Base-by-base conservation (phyloP, 2,797 vertebrate genomes). In the Crypturellus tataupa region DNA sequence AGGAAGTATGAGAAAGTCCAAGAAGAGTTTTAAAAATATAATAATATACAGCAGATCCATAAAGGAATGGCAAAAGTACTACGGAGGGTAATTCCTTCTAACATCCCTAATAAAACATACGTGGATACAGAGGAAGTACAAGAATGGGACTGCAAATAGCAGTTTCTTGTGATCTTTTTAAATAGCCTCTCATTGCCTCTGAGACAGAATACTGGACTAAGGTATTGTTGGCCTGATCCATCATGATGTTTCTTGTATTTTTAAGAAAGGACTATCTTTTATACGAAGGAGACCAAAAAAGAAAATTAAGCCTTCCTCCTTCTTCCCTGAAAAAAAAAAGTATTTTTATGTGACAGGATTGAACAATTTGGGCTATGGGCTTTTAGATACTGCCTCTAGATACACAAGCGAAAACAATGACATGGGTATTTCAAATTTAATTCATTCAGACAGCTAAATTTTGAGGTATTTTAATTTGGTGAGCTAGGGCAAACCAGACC, bases 381-480 rank as follows among this genome's bases (percentile, higher is more conserved):
- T 60, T 64, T 85, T 24, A 71, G 44, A 73, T 67, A 56, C 5
- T 70, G 25, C 69, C 85, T 76, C 46, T 75, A 47, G 12, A 58
- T 75, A 55, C 33, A 39, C 44, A 80, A 47, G 12, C 19, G 82
- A 82, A 77, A 8, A 19, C 65, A 85, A 27, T 55, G 9, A 31
- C 49, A 83, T 58, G 71, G 46, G 11, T 80, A 68, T 12, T 77
- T 87, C 10, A 85, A 44, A 77, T 71, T 60, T 72, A 58, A 87
- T 75, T 95, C 85, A 46, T 80, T 92, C 65, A 62, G 40, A 62
- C 53, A 75, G 33, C 35, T 62, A 24, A 62, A 58, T 89, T 89
- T 46, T 78, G 62, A 87, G 49, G 29, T 33, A 25, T 9, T 85
- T 92, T 91, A 75, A 58, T 87, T 92, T 85, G 80, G 49, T 89